Evolutionary conservation across 2,888 invertebrate species (phyloP), one percentile per base, ranked within the genome.

Genomic region (Latrodectus elegans): DNA sequence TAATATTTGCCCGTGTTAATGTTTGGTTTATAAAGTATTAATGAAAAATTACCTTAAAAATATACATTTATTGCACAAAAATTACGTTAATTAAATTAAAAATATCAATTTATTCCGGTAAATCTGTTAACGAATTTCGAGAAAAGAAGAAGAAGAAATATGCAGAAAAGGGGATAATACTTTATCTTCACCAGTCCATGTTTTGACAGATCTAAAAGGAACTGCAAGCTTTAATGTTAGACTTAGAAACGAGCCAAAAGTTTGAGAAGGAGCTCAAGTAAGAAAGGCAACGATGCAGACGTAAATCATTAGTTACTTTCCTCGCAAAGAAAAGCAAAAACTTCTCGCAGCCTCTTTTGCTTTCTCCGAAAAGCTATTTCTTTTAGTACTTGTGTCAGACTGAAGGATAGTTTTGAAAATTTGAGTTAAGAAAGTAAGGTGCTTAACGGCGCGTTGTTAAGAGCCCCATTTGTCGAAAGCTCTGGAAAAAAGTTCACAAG

Each of bases 391-490:
- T 22, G 53, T 60, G 60, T 60, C 60, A 60, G 14, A 68, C 17
- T 26, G 67, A 68, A 11, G 49, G 55, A 51, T 52, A 38, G 51
- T 75, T 83, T 83, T 83, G 17, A 84, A 84, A 84, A 84, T 65
- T 71, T 12, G 72, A 84, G 73, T 84, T 78, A 78, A 84, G 84
- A 68, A 84, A 84, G 65, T 71, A 65, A 38, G 71, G 14, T 78
- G 84, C 67, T 78, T 78, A 78, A 78, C 84, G 77, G 84, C 67
- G 65, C 84, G 78, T 72, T 71, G 72, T 87, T 87, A 87, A 87
- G 76, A 70, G 70, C 77, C 64, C 81, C 75, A 87, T 87, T 87
- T 87, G 65, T 75, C 85, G 22, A 74, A 67, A 71, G 81, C 68
- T 22, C 65, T 8, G 22, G 55, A 52, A 74, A 65, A 64, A 55